Percentiles rank a stretch among this genome's conserved stretches.
phyloP scores from a whole-genome alignment of 2,113 vertebrate species.

The Sphaerodactylus townsendi region DNA sequence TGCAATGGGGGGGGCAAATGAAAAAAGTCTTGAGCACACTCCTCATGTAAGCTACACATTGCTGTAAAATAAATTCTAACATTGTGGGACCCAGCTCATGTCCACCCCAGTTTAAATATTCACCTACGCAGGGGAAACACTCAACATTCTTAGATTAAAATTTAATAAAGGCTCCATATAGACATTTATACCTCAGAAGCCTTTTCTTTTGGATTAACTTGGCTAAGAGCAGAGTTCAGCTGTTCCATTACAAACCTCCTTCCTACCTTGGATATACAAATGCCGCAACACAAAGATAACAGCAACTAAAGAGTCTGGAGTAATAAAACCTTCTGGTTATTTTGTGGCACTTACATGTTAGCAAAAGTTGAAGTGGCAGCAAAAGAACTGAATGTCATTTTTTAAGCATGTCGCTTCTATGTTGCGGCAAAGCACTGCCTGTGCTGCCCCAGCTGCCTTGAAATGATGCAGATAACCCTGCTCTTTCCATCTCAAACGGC shows the following conservation, averaged over 20 bases:
- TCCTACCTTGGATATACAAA: neutral
- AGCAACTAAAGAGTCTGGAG: neutral
- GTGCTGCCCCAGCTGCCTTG: neutral
- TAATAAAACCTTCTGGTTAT: neutral
- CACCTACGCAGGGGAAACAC: neutral
- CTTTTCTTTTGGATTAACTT: neutral
- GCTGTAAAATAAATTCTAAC: neutral
- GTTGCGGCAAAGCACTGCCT: neutral
- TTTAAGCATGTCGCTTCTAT: neutral
- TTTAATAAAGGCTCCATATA: neutral
- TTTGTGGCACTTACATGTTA: neutral
- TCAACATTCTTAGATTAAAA: neutral
- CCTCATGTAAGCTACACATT: too few species aligned
- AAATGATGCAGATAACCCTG: neutral
- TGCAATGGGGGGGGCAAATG: too few species aligned
- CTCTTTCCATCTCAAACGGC: neutral
- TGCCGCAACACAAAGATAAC: neutral
- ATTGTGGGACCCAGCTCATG: neutral
- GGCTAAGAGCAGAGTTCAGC: neutral
- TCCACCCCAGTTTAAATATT: too few species aligned
- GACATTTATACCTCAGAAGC: neutral
- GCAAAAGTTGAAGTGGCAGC: neutral
- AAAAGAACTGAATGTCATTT: neutral
- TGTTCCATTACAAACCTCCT: neutral
- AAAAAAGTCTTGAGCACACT: too few species aligned